Percentiles rank a stretch among this genome's conserved stretches.
phyloP scores from a whole-genome alignment of 2,797 vertebrate species.

The Enteromius unitaeniatus region DNA sequence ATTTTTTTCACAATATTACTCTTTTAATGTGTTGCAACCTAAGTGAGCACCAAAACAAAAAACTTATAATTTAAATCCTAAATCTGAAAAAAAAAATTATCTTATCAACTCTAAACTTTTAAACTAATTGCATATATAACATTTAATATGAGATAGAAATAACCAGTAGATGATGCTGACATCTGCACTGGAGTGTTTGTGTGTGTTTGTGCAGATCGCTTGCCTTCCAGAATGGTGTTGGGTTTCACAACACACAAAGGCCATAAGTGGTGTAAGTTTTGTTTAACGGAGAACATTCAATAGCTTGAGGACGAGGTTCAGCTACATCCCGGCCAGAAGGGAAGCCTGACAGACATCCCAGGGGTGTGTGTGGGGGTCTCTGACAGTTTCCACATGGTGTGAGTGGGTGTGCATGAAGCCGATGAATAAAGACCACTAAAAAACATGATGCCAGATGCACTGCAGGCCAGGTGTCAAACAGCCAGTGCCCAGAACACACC shows the following conservation, averaged over 20 bases:
- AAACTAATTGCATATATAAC: neutral
- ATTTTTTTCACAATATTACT: neutral
- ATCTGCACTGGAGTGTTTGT: constrained; percentile 42
- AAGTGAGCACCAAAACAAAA: neutral
- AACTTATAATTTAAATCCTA: too few relatives aligned
- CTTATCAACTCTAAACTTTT: neutral
- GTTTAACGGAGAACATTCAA: constrained; percentile 57
- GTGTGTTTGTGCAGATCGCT: constrained; percentile 43
- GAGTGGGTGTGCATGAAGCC: constrained; percentile 51
- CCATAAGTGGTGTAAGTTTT: constrained; percentile 53
- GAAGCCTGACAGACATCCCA: constrained; percentile 50
- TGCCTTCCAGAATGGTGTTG: constrained; percentile 52
- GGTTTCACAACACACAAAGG: constrained; percentile 56
- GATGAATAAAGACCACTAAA: constrained; percentile 54
- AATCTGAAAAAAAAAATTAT: neutral
- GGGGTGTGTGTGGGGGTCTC: constrained; percentile 29
- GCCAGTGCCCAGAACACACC: constrained; percentile 41
- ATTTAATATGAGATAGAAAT: neutral
- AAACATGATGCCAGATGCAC: constrained; percentile 61
- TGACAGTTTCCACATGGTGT: constrained; percentile 60
- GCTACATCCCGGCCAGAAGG: constrained; percentile 49
- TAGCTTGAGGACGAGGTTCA: constrained; percentile 53
- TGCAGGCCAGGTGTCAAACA: constrained; percentile 65
- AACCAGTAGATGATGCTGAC: constrained; percentile 21
- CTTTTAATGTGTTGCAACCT: neutral